Conservation (phyloP, 2,888 invertebrate genomes). For the Trissolcus brochymenae region DNA sequence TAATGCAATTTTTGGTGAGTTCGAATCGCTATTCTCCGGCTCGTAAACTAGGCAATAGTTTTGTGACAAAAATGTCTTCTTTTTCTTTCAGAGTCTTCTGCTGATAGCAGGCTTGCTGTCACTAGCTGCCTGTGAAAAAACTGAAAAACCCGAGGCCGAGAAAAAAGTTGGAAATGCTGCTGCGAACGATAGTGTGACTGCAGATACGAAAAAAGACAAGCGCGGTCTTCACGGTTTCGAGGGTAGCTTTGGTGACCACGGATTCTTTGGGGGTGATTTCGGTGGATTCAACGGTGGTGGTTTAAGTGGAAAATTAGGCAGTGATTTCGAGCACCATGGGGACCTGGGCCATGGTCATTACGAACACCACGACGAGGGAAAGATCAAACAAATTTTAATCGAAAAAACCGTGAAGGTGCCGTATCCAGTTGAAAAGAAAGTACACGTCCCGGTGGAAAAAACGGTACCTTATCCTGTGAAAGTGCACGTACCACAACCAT, state of each 20-base stretch:
- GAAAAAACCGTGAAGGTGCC: conserved; percentile 78
- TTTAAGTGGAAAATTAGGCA: conserved; percentile 49
- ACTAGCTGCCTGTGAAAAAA: conserved; percentile 63
- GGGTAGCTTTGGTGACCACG: conserved; percentile 64
- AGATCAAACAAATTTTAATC: conserved; percentile 72
- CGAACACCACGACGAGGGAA: conserved; percentile 61
- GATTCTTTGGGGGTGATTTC: conserved; percentile 40
- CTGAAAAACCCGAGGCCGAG: conserved; percentile 22
- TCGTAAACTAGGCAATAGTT: neutral
- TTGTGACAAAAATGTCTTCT: neutral
- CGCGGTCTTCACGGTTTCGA: conserved; percentile 81
- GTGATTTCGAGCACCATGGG: conserved; percentile 4
- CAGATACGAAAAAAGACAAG: conserved; percentile 86
- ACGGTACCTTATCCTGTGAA: conserved; percentile 80
- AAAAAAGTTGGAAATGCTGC: conserved; percentile 13
- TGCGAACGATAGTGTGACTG: conserved; percentile 72
- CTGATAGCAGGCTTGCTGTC: conserved; percentile 68
- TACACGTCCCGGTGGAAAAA: conserved; percentile 83
- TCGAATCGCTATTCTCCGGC: neutral
- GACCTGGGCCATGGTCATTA: conserved; percentile 40
- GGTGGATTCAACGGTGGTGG: conserved; percentile 47
- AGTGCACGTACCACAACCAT: conserved; percentile 78
- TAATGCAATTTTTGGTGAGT: conserved; percentile 74
- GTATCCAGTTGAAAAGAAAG: conserved; percentile 82
- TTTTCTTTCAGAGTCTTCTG: conserved; percentile 61